phyloP scores from a whole-genome alignment of 1,140 invertebrate genomes.

The Centruroides sculpturatus region DNA sequence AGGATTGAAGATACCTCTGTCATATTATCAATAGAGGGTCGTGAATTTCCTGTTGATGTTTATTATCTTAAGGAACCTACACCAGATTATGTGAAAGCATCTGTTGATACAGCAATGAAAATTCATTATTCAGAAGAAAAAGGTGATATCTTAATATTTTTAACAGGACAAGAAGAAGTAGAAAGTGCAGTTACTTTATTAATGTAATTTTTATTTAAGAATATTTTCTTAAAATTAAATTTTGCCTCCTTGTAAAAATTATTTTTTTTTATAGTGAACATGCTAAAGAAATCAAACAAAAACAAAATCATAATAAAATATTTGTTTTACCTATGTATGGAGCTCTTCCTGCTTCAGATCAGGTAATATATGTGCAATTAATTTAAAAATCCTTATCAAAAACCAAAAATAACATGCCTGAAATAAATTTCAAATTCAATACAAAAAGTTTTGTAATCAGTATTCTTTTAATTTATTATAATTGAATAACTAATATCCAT shows the following conservation, averaged over 20 bases:
- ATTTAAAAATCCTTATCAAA: not conserved
- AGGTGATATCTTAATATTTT: slow-evolving; percentile 83
- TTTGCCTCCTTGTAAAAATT: not conserved
- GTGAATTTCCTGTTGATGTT: slow-evolving; percentile 73
- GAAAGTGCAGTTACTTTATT: slow-evolving; percentile 52
- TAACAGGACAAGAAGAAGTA: slow-evolving; percentile 90
- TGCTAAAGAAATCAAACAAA: slow-evolving; percentile 17
- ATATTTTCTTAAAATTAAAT: not conserved
- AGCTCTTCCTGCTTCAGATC: slow-evolving; percentile 59
- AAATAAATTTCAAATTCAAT: no score
- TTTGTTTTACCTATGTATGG: slow-evolving; percentile 85
- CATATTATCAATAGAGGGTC: slow-evolving; percentile 75
- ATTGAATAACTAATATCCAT: no score
- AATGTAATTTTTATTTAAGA: slow-evolving; percentile 15
- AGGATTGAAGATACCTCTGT: slow-evolving; percentile 49
- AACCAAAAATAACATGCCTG: no score
- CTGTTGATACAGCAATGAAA: slow-evolving; percentile 74
- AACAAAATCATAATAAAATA: slow-evolving; percentile 45
- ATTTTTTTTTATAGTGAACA: slow-evolving; percentile 12
- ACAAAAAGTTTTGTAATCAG: no score
- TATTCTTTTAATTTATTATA: no score
- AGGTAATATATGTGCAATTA: slow-evolving; percentile 2
- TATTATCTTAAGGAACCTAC: slow-evolving; percentile 73
- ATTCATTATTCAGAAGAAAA: slow-evolving; percentile 66
- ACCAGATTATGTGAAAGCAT: slow-evolving; percentile 74